These are phyloP conservation scores for Myathropa florea DNA, from an alignment of 2,888 invertebrate genomes.

Conservation along the genomic window DNA sequence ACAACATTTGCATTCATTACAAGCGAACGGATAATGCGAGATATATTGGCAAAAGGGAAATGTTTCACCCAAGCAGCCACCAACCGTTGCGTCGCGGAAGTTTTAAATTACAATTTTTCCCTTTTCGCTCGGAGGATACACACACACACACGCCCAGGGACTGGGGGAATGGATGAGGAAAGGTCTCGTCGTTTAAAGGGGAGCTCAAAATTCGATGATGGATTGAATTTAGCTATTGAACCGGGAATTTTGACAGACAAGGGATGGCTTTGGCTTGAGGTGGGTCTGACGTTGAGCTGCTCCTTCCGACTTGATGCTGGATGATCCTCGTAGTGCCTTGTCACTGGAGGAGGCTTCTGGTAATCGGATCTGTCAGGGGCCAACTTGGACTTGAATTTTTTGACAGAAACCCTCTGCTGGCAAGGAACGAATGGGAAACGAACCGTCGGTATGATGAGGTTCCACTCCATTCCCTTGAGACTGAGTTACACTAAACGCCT, in stretches of 20 bases:
- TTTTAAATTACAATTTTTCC: conserved; percentile 35
- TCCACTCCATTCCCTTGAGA: too few species aligned
- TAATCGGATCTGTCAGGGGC: too few species aligned
- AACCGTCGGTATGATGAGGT: too few species aligned
- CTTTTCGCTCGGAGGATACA: neutral
- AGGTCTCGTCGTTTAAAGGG: neutral
- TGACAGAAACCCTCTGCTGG: too few species aligned
- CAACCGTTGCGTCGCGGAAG: neutral
- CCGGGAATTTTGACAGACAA: too few species aligned
- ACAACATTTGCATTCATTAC: conserved; percentile 44
- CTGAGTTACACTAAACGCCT: too few species aligned
- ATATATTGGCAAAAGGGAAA: neutral
- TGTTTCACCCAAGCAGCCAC: neutral
- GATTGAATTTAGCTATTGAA: neutral
- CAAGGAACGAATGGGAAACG: too few species aligned
- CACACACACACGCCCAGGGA: neutral
- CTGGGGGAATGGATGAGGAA: neutral
- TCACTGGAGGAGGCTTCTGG: too few species aligned
- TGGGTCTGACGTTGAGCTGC: neutral
- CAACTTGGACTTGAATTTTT: too few species aligned
- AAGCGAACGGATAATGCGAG: conserved; percentile 29
- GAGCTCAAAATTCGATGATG: neutral
- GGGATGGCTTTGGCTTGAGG: neutral
- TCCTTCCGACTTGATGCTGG: too few species aligned
- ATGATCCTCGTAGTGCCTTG: too few species aligned